Evolutionary conservation across 2,113 vertebrate genomes (phyloP), one percentile per base, ranked within the genome.

Genomic region (Stictonetta naevosa): DNA sequence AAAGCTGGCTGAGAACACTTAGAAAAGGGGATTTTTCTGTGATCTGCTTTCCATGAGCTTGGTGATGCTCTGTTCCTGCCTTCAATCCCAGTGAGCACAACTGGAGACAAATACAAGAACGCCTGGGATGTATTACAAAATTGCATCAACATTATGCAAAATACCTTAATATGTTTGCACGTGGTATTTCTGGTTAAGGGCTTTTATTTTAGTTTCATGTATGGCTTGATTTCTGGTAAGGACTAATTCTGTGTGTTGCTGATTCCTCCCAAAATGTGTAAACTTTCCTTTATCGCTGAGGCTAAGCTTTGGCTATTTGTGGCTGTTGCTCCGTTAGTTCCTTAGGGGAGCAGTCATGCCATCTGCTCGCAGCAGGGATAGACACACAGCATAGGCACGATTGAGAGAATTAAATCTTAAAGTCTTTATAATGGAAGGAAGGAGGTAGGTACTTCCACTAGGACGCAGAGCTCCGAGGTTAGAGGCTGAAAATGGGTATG

Each of bases 11-110:
- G 58, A 68, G 68, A 92, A 50, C 28, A 89, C 75, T 95, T 94
- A 86, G 73, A 93, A 90, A 86, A 34, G 40, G 89, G 50, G 82
- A 73, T 94, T 97, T 85, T 92, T 74, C 80, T 81, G 44, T 78
- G 79, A 78, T 90, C 60, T 83, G 69, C 68, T 93, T 94, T 86
- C 66, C 88, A 56, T 1, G 3, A 81, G 66, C 66, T 79, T 55
- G 33, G 11, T 64, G 89, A 60, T 92, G 56, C 80, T 72, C 48
- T 72, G 1, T 86, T 81, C 33, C 73, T 73, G 44, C 34, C 69
- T 58, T 93, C 83, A 58, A n/a, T 69, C 84, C 25, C 84, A 71
- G 59, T 13, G 67, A 89, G 66, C 5, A 0, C 50, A 56, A 84
- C 42, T 28, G n/a, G 34, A 89, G 74, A 62, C 91, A 84, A 75